Evolutionary conservation across 2,113 vertebrate species (phyloP), one percentile per base, ranked within the genome.

Genomic region (Zingel zingel): DNA sequence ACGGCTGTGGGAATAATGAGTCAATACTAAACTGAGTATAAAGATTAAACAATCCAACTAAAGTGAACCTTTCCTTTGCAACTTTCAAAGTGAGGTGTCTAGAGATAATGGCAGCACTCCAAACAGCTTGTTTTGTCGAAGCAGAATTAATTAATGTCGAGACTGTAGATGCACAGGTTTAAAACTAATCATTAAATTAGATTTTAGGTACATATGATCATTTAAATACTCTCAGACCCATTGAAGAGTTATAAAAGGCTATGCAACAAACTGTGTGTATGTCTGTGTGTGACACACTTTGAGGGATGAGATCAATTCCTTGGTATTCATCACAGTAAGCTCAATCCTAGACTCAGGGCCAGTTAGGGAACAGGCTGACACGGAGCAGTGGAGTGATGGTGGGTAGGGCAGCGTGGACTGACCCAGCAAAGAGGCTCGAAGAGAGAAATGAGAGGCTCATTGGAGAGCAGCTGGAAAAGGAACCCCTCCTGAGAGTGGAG

Each of bases 401-500:
- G 77, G 58, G 59, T 51, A 67, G 2, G 62, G 69, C 51, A 80
- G 80, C 54, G 14, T 74, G 39, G 70, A 59, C 45, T 74, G 84
- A 85, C 75, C 65, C 48, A 11, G 21, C 65, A 68, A 80, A 77
- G 54, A 47, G 23, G 58, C 72, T 62, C 23, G 27, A 58, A 84
- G 18, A 85, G 48, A 68, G 53, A 58, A 58, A 70, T 54, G 79
- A 84, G 58, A 47, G 68, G 54, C 47, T 36, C 25, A 36, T 48
- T 47, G 56, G 56, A 72, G 57, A 87, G 81, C 74, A 88, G 65
- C 73, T 64, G 83, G 59, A 68, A 69, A 78, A 81, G 63, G 30
- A 61, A 72, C 77, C 53, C 43, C 16, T 73, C 71, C 62, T 58
- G 36, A 50, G 58, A 72, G 54, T 16, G 25, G 21, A 79, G 51